Evolutionary conservation across 2,113 vertebrate genomes (phyloP).

Genomic region (Donacobius atricapilla): DNA sequence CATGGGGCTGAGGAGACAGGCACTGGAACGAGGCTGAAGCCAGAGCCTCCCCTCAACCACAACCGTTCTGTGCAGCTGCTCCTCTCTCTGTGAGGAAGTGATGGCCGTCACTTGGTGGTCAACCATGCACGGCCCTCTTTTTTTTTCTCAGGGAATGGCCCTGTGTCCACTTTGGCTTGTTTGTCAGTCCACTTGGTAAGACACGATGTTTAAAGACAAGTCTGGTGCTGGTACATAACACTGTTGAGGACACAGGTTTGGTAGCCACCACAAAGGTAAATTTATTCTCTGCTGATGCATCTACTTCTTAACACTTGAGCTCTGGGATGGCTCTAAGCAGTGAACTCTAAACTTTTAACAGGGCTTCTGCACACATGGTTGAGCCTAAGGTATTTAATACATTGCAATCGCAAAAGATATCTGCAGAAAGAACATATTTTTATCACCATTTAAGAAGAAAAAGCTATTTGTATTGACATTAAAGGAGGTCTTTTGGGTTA

Average conservation of each 20-base stretch:
- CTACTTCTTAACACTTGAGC: neutral
- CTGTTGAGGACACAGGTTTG: neutral
- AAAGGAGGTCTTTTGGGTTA: neutral
- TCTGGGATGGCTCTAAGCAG: neutral
- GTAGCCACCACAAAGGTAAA: neutral
- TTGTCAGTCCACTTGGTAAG: neutral
- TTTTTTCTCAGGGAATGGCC: neutral
- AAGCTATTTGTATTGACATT: neutral
- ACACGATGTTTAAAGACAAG: neutral
- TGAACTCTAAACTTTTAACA: neutral
- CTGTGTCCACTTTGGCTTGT: neutral
- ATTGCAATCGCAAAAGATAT: neutral
- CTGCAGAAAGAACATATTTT: neutral
- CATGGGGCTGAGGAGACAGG: accelerated
- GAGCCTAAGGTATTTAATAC: neutral
- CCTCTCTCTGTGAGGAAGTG: neutral
- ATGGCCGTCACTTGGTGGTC: neutral
- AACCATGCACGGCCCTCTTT: neutral
- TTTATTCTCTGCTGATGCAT: neutral
- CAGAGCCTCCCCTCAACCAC: neutral
- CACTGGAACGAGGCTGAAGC: accelerated
- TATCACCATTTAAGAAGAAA: neutral
- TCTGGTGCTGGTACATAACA: neutral
- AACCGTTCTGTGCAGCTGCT: neutral
- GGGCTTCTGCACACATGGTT: neutral